These are phyloP conservation scores for Noturus placidus DNA, from an alignment of 2,113 vertebrate species.

Conservation along the genomic window DNA sequence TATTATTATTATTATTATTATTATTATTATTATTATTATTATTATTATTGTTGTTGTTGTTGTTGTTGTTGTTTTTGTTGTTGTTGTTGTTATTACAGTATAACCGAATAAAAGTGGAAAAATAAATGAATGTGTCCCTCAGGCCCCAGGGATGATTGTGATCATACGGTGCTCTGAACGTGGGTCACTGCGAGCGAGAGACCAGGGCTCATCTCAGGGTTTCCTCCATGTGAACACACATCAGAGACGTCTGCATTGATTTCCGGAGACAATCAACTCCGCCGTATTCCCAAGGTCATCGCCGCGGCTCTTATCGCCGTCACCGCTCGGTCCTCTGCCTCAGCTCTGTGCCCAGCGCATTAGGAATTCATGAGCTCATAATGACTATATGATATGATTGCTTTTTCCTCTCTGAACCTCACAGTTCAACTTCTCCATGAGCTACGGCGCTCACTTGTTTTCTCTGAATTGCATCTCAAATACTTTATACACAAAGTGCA, in stretches of 20 bases:
- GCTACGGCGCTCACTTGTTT: constrained; percentile 56
- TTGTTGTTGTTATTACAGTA: too few species aligned
- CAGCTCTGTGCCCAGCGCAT: constrained; percentile 54
- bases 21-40: not conserved
- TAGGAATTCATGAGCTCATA: constrained; percentile 68
- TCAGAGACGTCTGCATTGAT: constrained; percentile 64
- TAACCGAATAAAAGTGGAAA: too few species aligned
- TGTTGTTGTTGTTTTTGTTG: too few species aligned
- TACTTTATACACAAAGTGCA: constrained; percentile 39
- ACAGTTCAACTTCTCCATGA: constrained; percentile 52
- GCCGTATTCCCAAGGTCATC: constrained; percentile 64
- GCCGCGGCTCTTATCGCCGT: constrained; percentile 57
- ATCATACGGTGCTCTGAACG: not conserved
- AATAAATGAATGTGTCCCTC: not conserved
- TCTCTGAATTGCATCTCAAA: constrained; percentile 53
- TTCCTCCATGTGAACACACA: constrained; percentile 56
- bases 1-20: not conserved
- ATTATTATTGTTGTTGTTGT: too few species aligned
- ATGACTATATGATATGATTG: constrained; percentile 61
- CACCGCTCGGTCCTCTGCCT: constrained; percentile 50
- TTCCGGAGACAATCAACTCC: constrained; percentile 64
- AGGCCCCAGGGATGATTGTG: not conserved
- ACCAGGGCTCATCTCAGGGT: constrained; percentile 21
- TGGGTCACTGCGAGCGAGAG: constrained; percentile 1
- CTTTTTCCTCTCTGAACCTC: constrained; percentile 42